Evolutionary conservation across 2,113 vertebrate species (phyloP), one percentile per base, ranked within the genome.

Genomic region (Furnarius figulus): DNA sequence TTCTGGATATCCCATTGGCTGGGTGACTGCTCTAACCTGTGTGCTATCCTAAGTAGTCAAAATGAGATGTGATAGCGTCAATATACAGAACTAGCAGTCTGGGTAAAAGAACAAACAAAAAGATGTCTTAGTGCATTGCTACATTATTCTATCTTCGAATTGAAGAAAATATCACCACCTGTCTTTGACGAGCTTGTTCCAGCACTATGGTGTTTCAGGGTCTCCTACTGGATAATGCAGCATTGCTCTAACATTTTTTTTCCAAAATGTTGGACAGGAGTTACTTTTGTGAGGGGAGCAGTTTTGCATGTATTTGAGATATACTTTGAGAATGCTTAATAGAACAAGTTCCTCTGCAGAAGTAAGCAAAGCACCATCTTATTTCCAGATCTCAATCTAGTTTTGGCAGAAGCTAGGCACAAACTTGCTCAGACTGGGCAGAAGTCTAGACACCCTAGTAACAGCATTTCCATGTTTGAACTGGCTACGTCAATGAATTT

Each of bases 341-440:
- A 84, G 73, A 95, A 95, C 89, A 84, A 95, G 91, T 95, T 95
- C 61, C 56, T 92, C 94, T 91, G 95, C 94, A 95, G 84, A 95
- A 0, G 1, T 12, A 95, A 89, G 93, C 94, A 97, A 97, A 95
- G 33, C 65, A 95, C 84, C 1, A 6, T 71, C 80, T 90, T 25
- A 31, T 21, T 95, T 95, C 91, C 73, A 95, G 83, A 87, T 93
- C 80, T 90, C 68, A 81, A 40, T 95, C 80, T 72, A 44, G 52
- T 96, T 96, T 87, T 88, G 91, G 91, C 84, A 95, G 80, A 86
- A 95, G 68, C 35, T 42, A 90, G 76, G 49, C 28, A 83, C 18
- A 90, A 92, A 94, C 94, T 88, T 96, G 90, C 72, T 95, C 80
- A 93, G 89, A 63, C 86, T 52, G 55, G 68, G 88, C 46, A 93